Conservation (phyloP, 1,140 invertebrate genomes). For the Eciton burchellii region DNA sequence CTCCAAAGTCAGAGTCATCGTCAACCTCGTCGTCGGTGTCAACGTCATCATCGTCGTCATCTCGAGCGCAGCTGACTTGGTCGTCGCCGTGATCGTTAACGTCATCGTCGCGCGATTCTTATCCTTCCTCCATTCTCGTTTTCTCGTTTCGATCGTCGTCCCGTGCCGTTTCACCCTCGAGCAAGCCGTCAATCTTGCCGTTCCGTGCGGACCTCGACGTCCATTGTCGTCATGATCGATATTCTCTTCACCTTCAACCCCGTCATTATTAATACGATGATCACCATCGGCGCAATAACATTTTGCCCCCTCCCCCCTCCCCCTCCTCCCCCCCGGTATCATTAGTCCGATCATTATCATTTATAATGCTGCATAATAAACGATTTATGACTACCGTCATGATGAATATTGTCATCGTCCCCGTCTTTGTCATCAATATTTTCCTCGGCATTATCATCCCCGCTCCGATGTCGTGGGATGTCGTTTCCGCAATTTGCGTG, state of each 20-base stretch:
- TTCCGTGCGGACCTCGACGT: slow-evolving; percentile 1
- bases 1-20: slow-evolving; percentile 26
- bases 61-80: too few species aligned
- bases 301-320: too few species aligned
- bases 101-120: not conserved
- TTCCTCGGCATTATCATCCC: not conserved
- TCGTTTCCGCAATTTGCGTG: not conserved
- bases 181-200: slow-evolving; percentile 13
- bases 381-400: not conserved
- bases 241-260: slow-evolving; percentile 27
- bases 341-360: slow-evolving; percentile 40
- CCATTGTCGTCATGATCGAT: slow-evolving; percentile 10
- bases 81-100: slow-evolving; percentile 20
- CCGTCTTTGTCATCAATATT: slow-evolving; percentile 34
- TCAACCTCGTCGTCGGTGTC: slow-evolving; percentile 47
- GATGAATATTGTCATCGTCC: slow-evolving; percentile 37
- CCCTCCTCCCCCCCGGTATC: too few species aligned
- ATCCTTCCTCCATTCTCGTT: not conserved
- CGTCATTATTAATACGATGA: slow-evolving; percentile 7
- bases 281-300: slow-evolving; percentile 2
- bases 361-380: slow-evolving; percentile 34
- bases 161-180: not conserved
- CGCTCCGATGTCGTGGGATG: not conserved
- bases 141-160: not conserved
- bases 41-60: slow-evolving; percentile 5